Evolutionary conservation across 1,140 invertebrate species (phyloP).

Genomic region (Heliconius nattereri): DNA sequence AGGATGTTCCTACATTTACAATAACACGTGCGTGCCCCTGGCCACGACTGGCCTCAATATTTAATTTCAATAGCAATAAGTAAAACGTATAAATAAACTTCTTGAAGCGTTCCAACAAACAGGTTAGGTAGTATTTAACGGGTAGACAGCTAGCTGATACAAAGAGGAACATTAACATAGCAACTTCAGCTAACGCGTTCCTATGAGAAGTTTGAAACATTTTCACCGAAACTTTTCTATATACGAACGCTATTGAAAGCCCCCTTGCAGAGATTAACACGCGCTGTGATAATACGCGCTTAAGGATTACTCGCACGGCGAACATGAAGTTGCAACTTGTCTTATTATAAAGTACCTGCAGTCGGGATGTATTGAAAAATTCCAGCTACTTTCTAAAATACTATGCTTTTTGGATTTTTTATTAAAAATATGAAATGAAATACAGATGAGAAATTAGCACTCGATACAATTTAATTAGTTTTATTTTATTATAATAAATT

Average conservation of each 20-base stretch:
- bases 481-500: not conserved
- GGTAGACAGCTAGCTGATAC: conserved; percentile 65
- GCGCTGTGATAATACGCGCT: conserved; percentile 67
- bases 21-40: too few relatives aligned
- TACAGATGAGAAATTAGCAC: not conserved
- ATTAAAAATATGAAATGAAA: not conserved
- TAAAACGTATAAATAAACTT: conserved; percentile 35
- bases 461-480: not conserved
- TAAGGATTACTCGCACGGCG: conserved; percentile 67
- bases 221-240: conserved; percentile 79
- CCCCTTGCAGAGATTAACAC: conserved; percentile 71
- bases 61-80: not conserved
- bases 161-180: conserved; percentile 78
- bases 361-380: conserved; percentile 37
- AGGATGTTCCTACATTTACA: too few relatives aligned
- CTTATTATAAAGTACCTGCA: conserved; percentile 55
- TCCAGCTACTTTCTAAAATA: not conserved
- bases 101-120: conserved; percentile 36
- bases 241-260: conserved; percentile 78
- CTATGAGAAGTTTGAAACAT: conserved; percentile 73
- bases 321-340: conserved; percentile 72
- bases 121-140: conserved; percentile 59
- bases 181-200: conserved; percentile 63
- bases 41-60: not conserved
- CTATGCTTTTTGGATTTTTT: not conserved